Conservation (phyloP, 2,797 vertebrate species). For the Pitangus sulphuratus region DNA sequence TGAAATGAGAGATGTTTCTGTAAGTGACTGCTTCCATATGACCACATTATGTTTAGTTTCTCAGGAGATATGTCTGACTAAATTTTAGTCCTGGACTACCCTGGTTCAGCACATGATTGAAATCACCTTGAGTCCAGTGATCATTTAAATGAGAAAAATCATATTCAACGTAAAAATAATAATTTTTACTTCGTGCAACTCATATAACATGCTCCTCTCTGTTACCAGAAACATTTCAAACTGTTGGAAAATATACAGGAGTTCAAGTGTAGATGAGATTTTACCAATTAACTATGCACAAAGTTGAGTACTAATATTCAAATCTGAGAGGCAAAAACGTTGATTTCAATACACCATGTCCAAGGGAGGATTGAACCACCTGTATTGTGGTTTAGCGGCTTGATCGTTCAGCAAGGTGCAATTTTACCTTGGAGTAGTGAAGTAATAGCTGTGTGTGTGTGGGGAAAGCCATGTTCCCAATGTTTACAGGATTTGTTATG, state of each 20-base stretch:
- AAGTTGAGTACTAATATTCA: neutral
- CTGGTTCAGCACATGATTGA: neutral
- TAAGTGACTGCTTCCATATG: neutral
- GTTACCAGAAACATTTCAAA: neutral
- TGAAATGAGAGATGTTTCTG: neutral
- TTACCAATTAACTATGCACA: neutral
- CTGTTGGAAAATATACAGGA: neutral
- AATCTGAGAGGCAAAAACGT: neutral
- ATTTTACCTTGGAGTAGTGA: neutral
- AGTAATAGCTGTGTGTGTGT: neutral
- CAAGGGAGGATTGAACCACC: neutral
- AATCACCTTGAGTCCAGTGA: slow-evolving; percentile 2
- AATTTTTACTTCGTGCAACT: neutral
- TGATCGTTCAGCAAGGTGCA: neutral
- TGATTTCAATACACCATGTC: neutral
- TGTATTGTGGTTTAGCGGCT: neutral
- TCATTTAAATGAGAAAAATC: slow-evolving; percentile 42
- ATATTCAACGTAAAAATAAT: neutral
- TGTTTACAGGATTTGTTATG: neutral
- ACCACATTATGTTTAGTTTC: neutral
- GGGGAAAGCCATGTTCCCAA: fast-evolving
- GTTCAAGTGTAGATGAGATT: neutral
- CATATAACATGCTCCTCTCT: neutral
- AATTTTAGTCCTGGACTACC: slow-evolving; percentile 19
- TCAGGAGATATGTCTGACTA: neutral